Conservation (phyloP, 2,888 invertebrate genomes). For the Drosophila stalkeri region DNA sequence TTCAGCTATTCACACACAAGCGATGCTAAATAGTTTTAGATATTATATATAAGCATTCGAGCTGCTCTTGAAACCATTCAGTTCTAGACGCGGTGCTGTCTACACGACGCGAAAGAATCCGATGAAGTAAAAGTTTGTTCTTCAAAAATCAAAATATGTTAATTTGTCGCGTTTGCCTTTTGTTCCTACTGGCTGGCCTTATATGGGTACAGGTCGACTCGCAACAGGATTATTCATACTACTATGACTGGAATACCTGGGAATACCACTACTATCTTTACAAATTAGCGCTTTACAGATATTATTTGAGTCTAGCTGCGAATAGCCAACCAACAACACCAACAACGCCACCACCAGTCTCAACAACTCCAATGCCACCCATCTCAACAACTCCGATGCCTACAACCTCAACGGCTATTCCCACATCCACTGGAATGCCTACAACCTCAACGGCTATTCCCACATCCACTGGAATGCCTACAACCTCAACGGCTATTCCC, state of each 20-base stretch:
- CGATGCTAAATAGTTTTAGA: constrained; percentile 3
- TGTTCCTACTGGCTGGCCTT: constrained; percentile 34
- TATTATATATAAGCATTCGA: constrained; percentile 46
- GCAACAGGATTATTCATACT: not conserved
- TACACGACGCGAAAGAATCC: constrained; percentile 21
- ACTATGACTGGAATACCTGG: constrained; percentile 3
- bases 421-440: not conserved
- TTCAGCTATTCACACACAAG: constrained; percentile 21
- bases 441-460: constrained; percentile 15
- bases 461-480: not conserved
- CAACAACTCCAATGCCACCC: not conserved
- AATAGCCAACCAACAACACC: not conserved
- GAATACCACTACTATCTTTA: constrained; percentile 16
- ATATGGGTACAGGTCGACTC: constrained; percentile 11
- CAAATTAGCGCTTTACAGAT: not conserved
- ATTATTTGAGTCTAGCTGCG: not conserved
- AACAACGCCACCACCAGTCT: not conserved
- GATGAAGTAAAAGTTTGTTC: not conserved
- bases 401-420: constrained; percentile 11
- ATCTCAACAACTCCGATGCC: constrained; percentile 1
- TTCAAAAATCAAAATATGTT: constrained; percentile 31
- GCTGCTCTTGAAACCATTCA: constrained; percentile 23
- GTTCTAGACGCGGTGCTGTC: constrained; percentile 32
- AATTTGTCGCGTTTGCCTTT: constrained; percentile 38
- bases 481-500: not conserved